phyloP scores from a whole-genome alignment of 1,140 invertebrate species.

The Pemphigus obesinymphae region DNA sequence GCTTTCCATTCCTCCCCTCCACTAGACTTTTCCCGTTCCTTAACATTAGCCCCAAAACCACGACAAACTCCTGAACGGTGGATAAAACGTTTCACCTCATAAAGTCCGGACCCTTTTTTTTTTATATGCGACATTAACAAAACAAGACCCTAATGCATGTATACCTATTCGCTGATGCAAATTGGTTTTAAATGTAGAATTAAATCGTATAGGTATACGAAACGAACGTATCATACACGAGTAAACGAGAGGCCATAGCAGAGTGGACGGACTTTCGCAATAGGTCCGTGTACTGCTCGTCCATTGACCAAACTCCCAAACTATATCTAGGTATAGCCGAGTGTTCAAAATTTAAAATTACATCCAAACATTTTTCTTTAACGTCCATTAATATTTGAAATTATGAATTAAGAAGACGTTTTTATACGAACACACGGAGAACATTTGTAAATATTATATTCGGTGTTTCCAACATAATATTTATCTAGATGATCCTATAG shows the following conservation, averaged over 20 bases:
- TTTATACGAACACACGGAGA: not conserved
- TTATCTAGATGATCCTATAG: not conserved
- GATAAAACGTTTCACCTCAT: slow-evolving; percentile 40
- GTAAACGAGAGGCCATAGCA: not conserved
- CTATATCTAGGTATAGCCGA: too few species aligned
- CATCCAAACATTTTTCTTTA: not conserved
- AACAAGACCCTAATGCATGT: not conserved
- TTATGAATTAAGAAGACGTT: not conserved
- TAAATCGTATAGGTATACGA: not conserved
- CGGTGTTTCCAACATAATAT: not conserved
- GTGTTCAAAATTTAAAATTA: not conserved
- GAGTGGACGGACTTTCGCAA: too few species aligned
- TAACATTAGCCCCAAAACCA: slow-evolving; percentile 22
- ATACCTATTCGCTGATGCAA: not conserved
- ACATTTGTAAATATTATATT: not conserved
- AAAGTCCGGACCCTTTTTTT: not conserved
- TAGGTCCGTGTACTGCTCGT: too few species aligned
- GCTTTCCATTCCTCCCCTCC: not conserved
- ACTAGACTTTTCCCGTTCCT: slow-evolving; percentile 19
- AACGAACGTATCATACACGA: not conserved
- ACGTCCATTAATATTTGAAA: not conserved
- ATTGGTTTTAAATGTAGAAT: slow-evolving; percentile 23
- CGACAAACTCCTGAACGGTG: slow-evolving; percentile 29
- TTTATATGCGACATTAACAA: not conserved
- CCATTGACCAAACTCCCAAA: too few species aligned